Percentiles rank a stretch among this genome's conserved stretches.
Evolutionary conservation across 1,140 invertebrate genomes (phyloP).

Genomic region (Zaprionus vittiger): DNA sequence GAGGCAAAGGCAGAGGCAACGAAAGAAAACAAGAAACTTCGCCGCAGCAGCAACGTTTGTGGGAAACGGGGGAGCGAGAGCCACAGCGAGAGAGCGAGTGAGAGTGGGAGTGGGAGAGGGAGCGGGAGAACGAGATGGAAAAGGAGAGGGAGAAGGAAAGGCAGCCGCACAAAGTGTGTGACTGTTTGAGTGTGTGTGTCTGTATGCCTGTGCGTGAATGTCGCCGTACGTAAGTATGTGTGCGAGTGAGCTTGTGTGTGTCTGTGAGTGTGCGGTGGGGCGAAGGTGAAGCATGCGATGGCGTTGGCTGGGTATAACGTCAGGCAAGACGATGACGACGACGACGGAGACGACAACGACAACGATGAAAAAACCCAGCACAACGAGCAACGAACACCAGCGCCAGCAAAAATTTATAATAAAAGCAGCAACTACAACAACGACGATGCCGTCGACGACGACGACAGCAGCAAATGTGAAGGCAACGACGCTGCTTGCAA

Average conservation of each 20-base stretch:
- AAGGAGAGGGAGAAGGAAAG: conserved; percentile 16
- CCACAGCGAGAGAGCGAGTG: conserved; percentile 12
- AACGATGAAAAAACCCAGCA: conserved; percentile 27
- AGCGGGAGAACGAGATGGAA: not conserved
- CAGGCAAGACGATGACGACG: conserved; percentile 63
- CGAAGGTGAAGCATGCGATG: conserved; percentile 80
- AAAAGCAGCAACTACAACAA: conserved; percentile 60
- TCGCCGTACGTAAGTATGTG: conserved; percentile 34
- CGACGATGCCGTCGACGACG: conserved; percentile 35
- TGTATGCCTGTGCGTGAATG: conserved; percentile 10
- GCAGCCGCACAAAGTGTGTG: conserved; percentile 66
- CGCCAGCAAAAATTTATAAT: conserved; percentile 73
- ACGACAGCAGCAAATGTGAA: conserved; percentile 35
- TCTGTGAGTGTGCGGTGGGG: conserved; percentile 64
- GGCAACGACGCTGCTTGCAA: conserved; percentile 59
- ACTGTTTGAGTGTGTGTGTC: conserved; percentile 42
- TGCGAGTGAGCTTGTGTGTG: conserved; percentile 25
- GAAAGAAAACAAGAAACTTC: conserved; percentile 15
- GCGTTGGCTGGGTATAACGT: conserved; percentile 60
- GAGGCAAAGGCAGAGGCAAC: conserved; percentile 17
- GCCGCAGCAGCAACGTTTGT: conserved; percentile 47
- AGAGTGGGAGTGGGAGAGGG: conserved; percentile 9
- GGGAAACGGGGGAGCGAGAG: conserved; percentile 27
- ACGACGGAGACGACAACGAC: conserved; percentile 21
- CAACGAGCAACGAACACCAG: conserved; percentile 66